Conservation (phyloP, 2,888 invertebrate species). For the Nemotelus nigrinus region DNA sequence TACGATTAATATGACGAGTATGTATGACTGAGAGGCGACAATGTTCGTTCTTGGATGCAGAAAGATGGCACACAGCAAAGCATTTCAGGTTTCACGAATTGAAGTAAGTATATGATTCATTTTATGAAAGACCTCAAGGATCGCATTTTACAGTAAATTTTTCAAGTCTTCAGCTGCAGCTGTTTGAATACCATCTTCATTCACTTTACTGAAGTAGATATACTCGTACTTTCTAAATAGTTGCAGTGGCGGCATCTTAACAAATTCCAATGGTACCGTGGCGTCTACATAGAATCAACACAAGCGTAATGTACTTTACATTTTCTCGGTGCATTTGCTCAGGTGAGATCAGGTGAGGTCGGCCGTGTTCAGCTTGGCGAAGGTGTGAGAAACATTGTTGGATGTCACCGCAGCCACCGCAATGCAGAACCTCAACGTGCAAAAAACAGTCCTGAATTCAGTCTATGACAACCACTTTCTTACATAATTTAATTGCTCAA, state of each 20-base stretch:
- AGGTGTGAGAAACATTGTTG: slow-evolving; percentile 41
- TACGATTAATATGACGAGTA: too few relatives aligned
- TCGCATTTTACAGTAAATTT: too few relatives aligned
- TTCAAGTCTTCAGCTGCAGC: too few relatives aligned
- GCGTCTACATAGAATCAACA: slow-evolving; percentile 23
- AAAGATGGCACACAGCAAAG: too few relatives aligned
- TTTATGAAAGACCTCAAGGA: too few relatives aligned
- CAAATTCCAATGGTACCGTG: slow-evolving; percentile 37
- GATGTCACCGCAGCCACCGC: slow-evolving; percentile 40
- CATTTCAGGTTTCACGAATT: too few relatives aligned
- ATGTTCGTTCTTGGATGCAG: too few relatives aligned
- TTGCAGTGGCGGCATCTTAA: slow-evolving; percentile 40
- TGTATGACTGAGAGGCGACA: too few relatives aligned
- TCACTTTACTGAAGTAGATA: neutral
- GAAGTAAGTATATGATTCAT: too few relatives aligned
- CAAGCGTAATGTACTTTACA: slow-evolving; percentile 14
- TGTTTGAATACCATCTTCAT: too few relatives aligned
- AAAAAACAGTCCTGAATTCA: slow-evolving; percentile 26
- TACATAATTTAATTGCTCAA: slow-evolving; percentile 43
- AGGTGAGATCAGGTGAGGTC: slow-evolving; percentile 28
- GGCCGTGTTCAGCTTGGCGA: slow-evolving; percentile 6
- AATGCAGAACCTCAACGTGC: slow-evolving; percentile 25
- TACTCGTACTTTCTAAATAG: neutral
- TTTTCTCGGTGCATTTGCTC: slow-evolving; percentile 20
- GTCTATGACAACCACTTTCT: slow-evolving; percentile 19